Evolutionary conservation across 2,797 vertebrate genomes (phyloP), one percentile per base, ranked within the genome.

Genomic region (Ispidina picta): DNA sequence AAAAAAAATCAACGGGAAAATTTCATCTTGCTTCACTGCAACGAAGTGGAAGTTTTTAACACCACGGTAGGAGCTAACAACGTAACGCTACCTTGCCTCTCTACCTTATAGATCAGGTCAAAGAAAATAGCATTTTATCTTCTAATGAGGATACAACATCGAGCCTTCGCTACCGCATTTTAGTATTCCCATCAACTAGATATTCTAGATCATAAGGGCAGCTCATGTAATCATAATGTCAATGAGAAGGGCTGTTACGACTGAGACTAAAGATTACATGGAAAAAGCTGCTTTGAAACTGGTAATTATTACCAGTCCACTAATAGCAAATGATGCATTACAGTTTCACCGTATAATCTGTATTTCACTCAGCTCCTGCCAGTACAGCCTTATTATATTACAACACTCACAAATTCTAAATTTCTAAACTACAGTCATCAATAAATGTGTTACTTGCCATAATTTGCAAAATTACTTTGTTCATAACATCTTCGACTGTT

Each of bases 301-400:
- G 97, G 97, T 98, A 98, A 98, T 98, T 98, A 98, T 97, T 97
- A 98, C 97, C 96, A 98, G 97, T 96, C 97, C 97, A 97, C 97
- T 98, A 97, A 98, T 97, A 97, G 97, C 96, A 97, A 98, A 97
- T 97, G 97, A 97, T 96, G 97, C 98, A 97, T 97, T 97, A 97
- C 97, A 94, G 98, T 98, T 98, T 98, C 98, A 98, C 98, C 97
- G 95, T 98, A 97, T 96, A 97, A 97, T 97, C 97, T 97, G 97
- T 97, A 96, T 97, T 97, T 97, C 96, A 95, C 97, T 97, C 95
- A 82, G 97, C 93, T 95, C 88, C 71, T 90, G 95, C 94, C 86
- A 79, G 92, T 82, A 86, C 5, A 8, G 94, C 94, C 75, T 96
- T 96, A 97, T 96, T 97, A 94, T 84, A 97, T 97, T 97, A 97